phyloP scores from a whole-genome alignment of 2,888 invertebrate genomes.

The Orthosia gracilis region DNA sequence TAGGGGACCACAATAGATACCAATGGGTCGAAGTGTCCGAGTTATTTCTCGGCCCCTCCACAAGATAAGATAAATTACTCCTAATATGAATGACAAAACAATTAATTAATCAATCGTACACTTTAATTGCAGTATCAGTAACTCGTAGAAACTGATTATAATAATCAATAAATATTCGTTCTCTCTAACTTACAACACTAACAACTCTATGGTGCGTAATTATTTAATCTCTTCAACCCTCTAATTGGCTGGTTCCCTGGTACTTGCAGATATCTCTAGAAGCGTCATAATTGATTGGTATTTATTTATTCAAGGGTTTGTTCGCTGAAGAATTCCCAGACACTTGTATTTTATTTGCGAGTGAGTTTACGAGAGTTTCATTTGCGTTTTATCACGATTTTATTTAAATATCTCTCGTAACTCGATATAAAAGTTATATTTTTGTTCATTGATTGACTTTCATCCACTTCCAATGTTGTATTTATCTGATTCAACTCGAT shows the following conservation, averaged over 20 bases:
- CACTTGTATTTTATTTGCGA: neutral
- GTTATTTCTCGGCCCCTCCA: too few species aligned
- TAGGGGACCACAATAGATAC: too few species aligned
- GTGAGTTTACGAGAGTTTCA: constrained; percentile 9
- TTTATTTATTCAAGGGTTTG: constrained; percentile 21
- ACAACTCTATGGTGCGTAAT: constrained; percentile 25
- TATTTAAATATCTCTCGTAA: neutral
- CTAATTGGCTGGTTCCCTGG: constrained; percentile 13
- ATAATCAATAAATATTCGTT: constrained; percentile 34
- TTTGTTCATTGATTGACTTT: constrained; percentile 15
- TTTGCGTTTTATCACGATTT: neutral
- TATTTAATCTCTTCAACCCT: constrained; percentile 24
- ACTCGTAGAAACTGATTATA: neutral
- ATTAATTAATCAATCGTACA: constrained; percentile 17
- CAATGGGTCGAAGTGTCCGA: too few species aligned
- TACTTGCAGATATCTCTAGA: constrained; percentile 9
- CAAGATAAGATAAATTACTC: neutral
- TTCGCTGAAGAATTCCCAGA: constrained; percentile 5
- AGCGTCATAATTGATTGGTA: constrained; percentile 15
- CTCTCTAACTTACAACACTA: constrained; percentile 18
- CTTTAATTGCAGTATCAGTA: constrained; percentile 10
- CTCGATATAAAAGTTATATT: constrained; percentile 9
- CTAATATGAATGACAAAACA: neutral
- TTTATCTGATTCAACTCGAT: neutral
- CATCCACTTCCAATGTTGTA: neutral